These are phyloP conservation scores for Megalops cyprinoides DNA, from an alignment of 2,797 vertebrate species.

Conservation along the genomic window DNA sequence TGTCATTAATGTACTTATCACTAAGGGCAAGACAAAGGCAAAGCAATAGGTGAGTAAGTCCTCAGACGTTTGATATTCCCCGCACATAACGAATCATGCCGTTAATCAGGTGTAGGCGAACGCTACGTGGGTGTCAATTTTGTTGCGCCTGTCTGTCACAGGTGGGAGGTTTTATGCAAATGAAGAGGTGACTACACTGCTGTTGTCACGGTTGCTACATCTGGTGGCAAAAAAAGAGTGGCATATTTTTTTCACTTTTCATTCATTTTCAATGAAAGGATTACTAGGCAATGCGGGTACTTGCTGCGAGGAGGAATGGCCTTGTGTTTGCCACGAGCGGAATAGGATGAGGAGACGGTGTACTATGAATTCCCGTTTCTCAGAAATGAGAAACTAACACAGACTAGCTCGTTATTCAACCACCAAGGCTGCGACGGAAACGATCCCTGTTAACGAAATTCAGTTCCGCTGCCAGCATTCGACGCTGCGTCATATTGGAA, in stretches of 20 bases:
- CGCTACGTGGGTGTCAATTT: background rate
- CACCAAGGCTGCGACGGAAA: background rate
- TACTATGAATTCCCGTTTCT: background rate
- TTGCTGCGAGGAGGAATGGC: background rate
- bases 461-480: background rate
- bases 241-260: background rate
- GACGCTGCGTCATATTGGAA: background rate
- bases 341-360: background rate
- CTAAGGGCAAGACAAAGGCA: background rate
- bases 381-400: background rate
- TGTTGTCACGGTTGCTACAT: background rate
- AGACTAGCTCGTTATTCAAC: background rate
- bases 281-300: no score
- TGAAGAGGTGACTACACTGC: background rate
- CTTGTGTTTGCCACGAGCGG: background rate
- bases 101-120: background rate
- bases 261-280: background rate
- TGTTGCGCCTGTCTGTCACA: background rate
- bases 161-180: background rate
- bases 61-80: background rate
- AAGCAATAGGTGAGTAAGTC: background rate
- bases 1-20: background rate
- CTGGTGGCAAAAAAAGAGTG: background rate
- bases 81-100: background rate
- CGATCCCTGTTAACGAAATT: background rate